Evolutionary conservation across 1,140 invertebrate species (phyloP).

Genomic region (Onthophagus taurus): DNA sequence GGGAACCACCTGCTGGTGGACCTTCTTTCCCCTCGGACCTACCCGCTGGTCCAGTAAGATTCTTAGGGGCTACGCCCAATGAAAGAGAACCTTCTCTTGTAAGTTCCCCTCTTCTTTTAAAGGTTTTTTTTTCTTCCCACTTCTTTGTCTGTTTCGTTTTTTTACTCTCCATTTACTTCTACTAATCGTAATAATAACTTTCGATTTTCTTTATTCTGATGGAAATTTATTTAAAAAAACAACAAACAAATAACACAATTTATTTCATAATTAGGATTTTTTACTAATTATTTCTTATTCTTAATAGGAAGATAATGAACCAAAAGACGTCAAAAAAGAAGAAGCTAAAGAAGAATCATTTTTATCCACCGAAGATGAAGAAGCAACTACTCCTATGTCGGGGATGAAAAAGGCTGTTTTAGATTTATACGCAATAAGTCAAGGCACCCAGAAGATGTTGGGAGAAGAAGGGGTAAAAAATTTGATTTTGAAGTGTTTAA

Average conservation of each 20-base stretch:
- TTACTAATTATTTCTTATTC: no score
- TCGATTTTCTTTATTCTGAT: no score
- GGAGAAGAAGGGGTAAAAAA: constrained; percentile 42
- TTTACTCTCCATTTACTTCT: no score
- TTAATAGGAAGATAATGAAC: constrained; percentile 20
- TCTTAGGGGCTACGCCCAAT: constrained; percentile 48
- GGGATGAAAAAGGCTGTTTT: constrained; percentile 72
- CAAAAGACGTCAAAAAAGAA: constrained; percentile 6
- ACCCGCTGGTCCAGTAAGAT: constrained; percentile 46
- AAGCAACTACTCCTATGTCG: constrained; percentile 50
- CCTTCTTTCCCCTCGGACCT: constrained; percentile 41
- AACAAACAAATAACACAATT: no score
- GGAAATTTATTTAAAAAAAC: no score
- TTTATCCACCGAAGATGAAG: constrained; percentile 17
- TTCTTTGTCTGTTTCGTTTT: no score
- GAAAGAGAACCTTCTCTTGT: constrained; percentile 40
- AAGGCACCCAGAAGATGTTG: constrained; percentile 63
- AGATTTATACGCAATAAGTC: constrained; percentile 66
- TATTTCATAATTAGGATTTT: no score
- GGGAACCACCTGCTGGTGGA: constrained; percentile 24
- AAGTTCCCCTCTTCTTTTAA: constrained; percentile 16
- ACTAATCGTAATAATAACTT: no score
- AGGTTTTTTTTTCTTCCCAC: no score
- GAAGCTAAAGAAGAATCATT: constrained; percentile 24
- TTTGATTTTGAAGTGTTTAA: no score